Evolutionary conservation across 2,888 invertebrate genomes (phyloP).

Genomic region (Spicauda simplicius): DNA sequence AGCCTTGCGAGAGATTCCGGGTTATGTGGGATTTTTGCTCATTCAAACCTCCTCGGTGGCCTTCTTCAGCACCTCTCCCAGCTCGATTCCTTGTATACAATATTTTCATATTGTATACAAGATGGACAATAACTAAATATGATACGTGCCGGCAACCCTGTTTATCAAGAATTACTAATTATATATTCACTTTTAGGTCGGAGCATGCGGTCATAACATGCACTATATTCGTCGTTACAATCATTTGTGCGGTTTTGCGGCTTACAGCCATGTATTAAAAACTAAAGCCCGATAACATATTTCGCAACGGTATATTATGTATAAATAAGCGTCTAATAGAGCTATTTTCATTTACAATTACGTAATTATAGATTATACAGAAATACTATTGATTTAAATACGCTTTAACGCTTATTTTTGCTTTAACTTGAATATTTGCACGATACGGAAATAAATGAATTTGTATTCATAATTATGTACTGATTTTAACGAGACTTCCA

Average conservation of each 20-base stretch:
- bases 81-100: too few relatives aligned
- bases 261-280: background rate
- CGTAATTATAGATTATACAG: background rate
- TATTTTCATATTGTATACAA: too few relatives aligned
- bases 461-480: too few relatives aligned
- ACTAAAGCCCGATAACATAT: background rate
- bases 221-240: constrained; percentile 16
- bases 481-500: too few relatives aligned
- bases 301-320: background rate
- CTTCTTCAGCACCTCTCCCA: too few relatives aligned
- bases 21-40: too few relatives aligned
- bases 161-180: constrained; percentile 10
- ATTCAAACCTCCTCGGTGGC: too few relatives aligned
- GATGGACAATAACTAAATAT: background rate
- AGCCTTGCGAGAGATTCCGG: too few relatives aligned
- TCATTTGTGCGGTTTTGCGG: constrained; percentile 23
- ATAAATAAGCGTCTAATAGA: background rate
- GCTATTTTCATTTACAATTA: background rate
- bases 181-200: constrained; percentile 17
- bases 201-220: constrained; percentile 20
- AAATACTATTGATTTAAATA: too few relatives aligned
- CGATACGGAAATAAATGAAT: too few relatives aligned
- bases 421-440: too few relatives aligned
- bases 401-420: too few relatives aligned
- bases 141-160: background rate